phyloP scores from a whole-genome alignment of 2,888 invertebrate genomes.

The Alloplasta piceator region DNA sequence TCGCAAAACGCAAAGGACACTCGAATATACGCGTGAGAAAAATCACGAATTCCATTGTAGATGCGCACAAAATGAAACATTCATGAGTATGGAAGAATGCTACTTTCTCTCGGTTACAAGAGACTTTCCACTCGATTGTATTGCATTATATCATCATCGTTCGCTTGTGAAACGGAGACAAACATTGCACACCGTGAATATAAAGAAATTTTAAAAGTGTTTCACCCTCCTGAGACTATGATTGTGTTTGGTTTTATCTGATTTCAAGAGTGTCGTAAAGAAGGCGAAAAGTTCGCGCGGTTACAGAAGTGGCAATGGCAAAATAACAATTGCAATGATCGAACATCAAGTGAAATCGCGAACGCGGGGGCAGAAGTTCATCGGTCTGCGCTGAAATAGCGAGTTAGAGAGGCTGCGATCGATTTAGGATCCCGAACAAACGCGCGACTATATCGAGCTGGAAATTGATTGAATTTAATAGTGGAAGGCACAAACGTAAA shows the following conservation, averaged over 20 bases:
- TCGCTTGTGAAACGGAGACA: conserved; percentile 19
- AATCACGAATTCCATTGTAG: background rate
- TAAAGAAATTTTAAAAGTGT: background rate
- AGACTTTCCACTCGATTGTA: conserved; percentile 45
- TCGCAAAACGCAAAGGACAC: no score
- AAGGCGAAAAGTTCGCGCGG: no score
- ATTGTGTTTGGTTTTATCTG: background rate
- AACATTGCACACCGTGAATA: background rate
- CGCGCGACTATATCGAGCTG: conserved; percentile 1
- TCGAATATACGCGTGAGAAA: no score
- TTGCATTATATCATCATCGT: conserved; percentile 23
- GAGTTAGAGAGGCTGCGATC: conserved; percentile 1
- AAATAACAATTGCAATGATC: no score
- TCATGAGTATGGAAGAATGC: conserved; percentile 22
- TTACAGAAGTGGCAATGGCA: no score
- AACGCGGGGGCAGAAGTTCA: background rate
- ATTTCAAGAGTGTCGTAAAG: background rate
- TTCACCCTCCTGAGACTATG: conserved; percentile 2
- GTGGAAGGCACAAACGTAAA: conserved; percentile 45
- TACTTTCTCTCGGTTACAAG: conserved; percentile 38
- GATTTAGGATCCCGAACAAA: conserved; percentile 25
- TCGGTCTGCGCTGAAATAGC: background rate
- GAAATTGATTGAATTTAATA: conserved; percentile 46
- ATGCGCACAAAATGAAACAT: background rate
- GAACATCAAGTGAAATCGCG: no score